Conservation (phyloP, 1,140 invertebrate genomes). For the Ceratitis capitata region DNA sequence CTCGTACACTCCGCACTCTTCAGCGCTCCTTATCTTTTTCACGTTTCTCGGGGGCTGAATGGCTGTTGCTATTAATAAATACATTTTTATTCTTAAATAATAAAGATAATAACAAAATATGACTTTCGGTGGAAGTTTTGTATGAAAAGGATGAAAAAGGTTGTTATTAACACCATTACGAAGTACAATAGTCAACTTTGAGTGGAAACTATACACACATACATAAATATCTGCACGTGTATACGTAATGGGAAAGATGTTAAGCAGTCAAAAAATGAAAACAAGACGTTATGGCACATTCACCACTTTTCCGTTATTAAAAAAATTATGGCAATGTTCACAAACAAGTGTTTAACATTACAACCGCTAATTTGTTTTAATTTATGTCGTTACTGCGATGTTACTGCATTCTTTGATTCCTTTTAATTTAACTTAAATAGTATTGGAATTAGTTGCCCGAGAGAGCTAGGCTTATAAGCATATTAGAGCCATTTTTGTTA, state of each 20-base stretch:
- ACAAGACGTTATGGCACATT: neutral
- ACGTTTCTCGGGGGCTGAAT: neutral
- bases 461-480: too few species aligned
- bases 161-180: neutral
- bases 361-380: conserved; percentile 17
- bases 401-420: neutral
- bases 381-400: neutral
- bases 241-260: neutral
- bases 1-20: neutral
- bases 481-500: too few species aligned
- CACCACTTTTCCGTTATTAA: neutral
- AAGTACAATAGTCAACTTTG: neutral
- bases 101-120: conserved; percentile 32
- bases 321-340: neutral
- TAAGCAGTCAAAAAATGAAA: neutral
- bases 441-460: too few species aligned
- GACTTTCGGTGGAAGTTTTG: neutral
- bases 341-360: conserved; percentile 17
- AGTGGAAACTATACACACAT: neutral
- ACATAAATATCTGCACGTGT: neutral
- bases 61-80: neutral
- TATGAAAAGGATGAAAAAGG: neutral
- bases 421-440: too few species aligned
- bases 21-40: neutral
- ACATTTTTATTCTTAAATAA: conserved; percentile 1